These are phyloP conservation scores for Pungitius pungitius DNA, from an alignment of 2,113 vertebrate genomes.

Conservation along the genomic window DNA sequence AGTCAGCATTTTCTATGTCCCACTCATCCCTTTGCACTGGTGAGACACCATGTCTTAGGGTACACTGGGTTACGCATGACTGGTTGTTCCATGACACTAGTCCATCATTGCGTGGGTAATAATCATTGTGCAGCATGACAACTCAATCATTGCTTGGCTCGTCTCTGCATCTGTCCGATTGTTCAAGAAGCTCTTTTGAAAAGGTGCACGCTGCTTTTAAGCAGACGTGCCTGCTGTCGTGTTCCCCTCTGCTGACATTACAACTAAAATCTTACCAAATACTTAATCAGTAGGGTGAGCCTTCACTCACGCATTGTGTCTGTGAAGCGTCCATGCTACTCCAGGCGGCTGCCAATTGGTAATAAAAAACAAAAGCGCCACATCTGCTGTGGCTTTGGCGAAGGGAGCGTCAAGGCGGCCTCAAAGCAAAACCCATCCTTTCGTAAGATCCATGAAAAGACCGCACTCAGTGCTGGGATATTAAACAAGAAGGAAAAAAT, in stretches of 20 bases:
- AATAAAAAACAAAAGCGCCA: slow-evolving; percentile 92
- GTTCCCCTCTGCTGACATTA: slow-evolving; percentile 43
- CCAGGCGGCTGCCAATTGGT: slow-evolving; percentile 82
- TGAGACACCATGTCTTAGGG: not conserved
- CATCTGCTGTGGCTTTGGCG: slow-evolving; percentile 92
- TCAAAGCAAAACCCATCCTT: slow-evolving; percentile 89
- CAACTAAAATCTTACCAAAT: slow-evolving; percentile 47
- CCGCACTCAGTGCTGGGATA: slow-evolving; percentile 83
- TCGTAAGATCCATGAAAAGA: slow-evolving; percentile 91
- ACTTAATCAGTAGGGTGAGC: slow-evolving; percentile 79
- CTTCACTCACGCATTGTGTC: slow-evolving; percentile 79
- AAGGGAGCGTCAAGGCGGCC: slow-evolving; percentile 74
- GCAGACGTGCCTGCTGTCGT: not conserved
- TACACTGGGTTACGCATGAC: not conserved
- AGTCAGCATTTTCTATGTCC: not conserved
- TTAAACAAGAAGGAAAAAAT: slow-evolving; percentile 77
- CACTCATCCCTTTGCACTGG: not conserved
- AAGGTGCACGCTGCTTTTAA: not conserved
- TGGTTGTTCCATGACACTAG: slow-evolving; percentile 3
- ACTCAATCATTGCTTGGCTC: slow-evolving; percentile 9
- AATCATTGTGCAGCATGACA: slow-evolving; percentile 2
- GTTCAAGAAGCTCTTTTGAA: not conserved
- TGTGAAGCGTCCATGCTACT: slow-evolving; percentile 75
- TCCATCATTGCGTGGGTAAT: not conserved
- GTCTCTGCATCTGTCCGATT: not conserved